Conservation (phyloP, 2,113 vertebrate species). For the Herpailurus yagouaroundi region DNA sequence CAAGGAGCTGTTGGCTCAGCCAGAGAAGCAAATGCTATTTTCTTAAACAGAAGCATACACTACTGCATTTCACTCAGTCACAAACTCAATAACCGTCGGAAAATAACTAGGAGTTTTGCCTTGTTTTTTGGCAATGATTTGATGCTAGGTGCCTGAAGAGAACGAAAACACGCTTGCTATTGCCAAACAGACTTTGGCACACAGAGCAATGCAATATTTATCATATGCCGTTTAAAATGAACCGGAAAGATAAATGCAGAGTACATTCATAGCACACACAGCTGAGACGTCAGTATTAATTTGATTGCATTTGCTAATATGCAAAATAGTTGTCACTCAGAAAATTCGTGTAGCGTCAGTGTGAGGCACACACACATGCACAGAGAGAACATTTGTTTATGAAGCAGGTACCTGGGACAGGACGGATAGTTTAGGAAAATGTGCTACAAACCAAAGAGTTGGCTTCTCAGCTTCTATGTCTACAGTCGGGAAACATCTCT, state of each 20-base stretch:
- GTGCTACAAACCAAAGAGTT: not conserved
- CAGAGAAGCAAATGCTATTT: constrained; percentile 30
- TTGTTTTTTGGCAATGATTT: constrained; percentile 65
- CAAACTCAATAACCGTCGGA: constrained; percentile 27
- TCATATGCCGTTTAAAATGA: constrained; percentile 65
- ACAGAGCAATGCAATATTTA: constrained; percentile 62
- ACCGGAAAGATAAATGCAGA: constrained; percentile 67
- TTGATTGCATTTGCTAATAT: constrained; percentile 59
- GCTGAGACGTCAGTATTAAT: constrained; percentile 56
- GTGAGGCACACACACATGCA: not conserved
- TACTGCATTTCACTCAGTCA: constrained; percentile 18
- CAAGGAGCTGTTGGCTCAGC: not conserved
- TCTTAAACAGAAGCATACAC: constrained; percentile 39
- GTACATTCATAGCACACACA: not conserved
- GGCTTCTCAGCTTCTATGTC: not conserved
- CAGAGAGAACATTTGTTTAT: not conserved
- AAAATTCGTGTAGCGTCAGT: not conserved
- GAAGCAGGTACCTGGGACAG: not conserved
- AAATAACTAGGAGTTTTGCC: constrained; percentile 59
- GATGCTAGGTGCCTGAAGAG: constrained; percentile 66
- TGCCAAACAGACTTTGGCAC: constrained; percentile 74
- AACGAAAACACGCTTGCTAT: constrained; percentile 59
- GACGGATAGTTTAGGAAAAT: not conserved
- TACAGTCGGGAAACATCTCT: not conserved
- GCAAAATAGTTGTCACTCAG: constrained; percentile 49